These are phyloP conservation scores for Hemibagrus wyckioides DNA, from an alignment of 2,113 vertebrate genomes.

Conservation along the genomic window DNA sequence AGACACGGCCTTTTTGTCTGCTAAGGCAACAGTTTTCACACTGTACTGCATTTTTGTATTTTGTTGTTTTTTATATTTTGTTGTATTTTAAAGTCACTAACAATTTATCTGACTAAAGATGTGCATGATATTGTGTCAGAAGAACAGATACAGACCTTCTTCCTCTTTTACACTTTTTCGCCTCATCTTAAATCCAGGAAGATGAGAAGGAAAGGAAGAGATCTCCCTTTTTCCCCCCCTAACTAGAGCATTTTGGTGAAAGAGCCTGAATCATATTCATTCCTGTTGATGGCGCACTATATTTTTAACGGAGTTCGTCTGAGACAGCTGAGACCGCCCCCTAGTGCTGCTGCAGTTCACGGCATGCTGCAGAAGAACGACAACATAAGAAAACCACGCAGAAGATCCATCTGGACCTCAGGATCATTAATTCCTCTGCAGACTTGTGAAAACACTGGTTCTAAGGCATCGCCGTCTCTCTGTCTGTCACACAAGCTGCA, in stretches of 20 bases:
- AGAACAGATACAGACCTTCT: neutral
- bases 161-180: neutral
- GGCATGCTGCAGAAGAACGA: neutral
- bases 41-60: neutral
- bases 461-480: neutral
- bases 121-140: neutral
- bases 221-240: neutral
- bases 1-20: too few species aligned
- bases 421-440: neutral
- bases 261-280: neutral
- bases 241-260: neutral
- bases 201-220: neutral
- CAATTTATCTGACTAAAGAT: too few species aligned
- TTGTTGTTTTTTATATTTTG: neutral
- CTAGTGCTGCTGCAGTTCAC: conserved; percentile 35
- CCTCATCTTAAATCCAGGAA: neutral
- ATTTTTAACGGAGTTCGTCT: neutral
- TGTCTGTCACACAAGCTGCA: neutral
- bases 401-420: neutral
- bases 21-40: neutral
- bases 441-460: neutral
- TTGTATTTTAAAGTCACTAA: neutral
- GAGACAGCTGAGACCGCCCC: conserved; percentile 31
- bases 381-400: neutral
- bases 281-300: conserved; percentile 9